A percentile compares a stretch with the other conserved stretches of the same genome.
phyloP scores from a whole-genome alignment of 2,888 invertebrate species.

The Zygaena filipendulae region DNA sequence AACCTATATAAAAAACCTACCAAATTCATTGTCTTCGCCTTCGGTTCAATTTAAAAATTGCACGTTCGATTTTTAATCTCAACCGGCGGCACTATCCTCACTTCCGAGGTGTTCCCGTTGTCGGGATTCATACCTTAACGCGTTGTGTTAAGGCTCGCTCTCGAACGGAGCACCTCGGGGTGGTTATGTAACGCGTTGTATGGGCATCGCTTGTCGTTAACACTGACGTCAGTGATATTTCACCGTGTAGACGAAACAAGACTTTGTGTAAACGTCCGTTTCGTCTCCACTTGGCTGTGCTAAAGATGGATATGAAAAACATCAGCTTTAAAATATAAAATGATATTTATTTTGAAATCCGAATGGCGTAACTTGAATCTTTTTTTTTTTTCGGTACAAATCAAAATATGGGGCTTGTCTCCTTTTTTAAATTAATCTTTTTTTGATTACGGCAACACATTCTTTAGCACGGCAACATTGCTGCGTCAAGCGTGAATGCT shows the following conservation, averaged over 20 bases:
- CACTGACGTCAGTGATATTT: constrained; percentile 47
- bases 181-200: constrained; percentile 45
- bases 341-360: too few relatives aligned
- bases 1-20: constrained; percentile 48
- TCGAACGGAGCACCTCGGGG: constrained; percentile 12
- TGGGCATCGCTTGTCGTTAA: constrained; percentile 67
- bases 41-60: constrained; percentile 20
- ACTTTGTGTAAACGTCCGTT: too few relatives aligned
- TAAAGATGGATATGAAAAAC: constrained; percentile 21
- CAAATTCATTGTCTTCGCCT: constrained; percentile 35
- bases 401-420: neutral
- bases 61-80: constrained; percentile 14
- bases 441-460: constrained; percentile 11
- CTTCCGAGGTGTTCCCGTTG: too few relatives aligned
- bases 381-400: constrained; percentile 9
- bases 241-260: constrained; percentile 28
- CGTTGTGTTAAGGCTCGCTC: too few relatives aligned
- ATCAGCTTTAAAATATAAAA: too few relatives aligned
- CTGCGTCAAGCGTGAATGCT: constrained; percentile 65
- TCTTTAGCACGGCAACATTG: constrained; percentile 28
- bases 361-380: too few relatives aligned
- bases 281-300: constrained; percentile 13
- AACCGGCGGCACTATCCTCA: too few relatives aligned
- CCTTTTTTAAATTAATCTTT: neutral
- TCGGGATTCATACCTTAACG: too few relatives aligned